phyloP scores from a whole-genome alignment of 2,888 invertebrate species.

The Dione juno region DNA sequence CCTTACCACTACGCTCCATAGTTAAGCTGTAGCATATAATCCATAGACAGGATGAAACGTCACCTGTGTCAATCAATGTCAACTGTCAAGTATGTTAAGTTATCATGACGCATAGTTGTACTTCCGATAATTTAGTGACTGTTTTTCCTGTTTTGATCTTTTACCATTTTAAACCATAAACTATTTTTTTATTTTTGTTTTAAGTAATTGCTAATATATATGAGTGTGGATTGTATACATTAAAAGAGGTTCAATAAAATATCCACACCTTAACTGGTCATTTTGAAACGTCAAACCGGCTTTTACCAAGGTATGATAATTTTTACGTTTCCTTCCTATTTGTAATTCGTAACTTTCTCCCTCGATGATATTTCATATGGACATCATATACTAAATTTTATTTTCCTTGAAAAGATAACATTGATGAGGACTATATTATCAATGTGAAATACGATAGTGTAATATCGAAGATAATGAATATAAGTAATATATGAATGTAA shows the following conservation, averaged over 20 bases:
- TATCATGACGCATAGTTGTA: constrained; percentile 18
- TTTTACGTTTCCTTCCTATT: constrained; percentile 23
- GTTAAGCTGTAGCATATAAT: background rate
- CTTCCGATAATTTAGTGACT: constrained; percentile 13
- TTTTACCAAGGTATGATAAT: constrained; percentile 34
- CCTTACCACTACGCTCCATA: no score
- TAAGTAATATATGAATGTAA: background rate
- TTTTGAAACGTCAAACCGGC: constrained; percentile 38
- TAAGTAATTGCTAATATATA: background rate
- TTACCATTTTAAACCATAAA: background rate
- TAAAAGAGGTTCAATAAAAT: constrained; percentile 4
- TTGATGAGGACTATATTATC: background rate
- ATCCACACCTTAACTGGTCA: constrained; percentile 14
- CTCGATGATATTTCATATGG: background rate
- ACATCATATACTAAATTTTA: background rate
- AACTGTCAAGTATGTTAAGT: constrained; percentile 2
- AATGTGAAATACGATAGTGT: constrained; percentile 1
- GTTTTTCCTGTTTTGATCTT: constrained; percentile 21
- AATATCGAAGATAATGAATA: background rate
- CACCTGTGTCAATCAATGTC: background rate
- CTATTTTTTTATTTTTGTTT: background rate
- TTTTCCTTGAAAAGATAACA: background rate
- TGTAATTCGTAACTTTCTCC: constrained; percentile 12
- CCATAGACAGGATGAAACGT: constrained; percentile 11
- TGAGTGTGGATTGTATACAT: background rate